Evolutionary conservation across 2,888 invertebrate genomes (phyloP), one percentile per base, ranked within the genome.

Genomic region (Abrostola tripartita): DNA sequence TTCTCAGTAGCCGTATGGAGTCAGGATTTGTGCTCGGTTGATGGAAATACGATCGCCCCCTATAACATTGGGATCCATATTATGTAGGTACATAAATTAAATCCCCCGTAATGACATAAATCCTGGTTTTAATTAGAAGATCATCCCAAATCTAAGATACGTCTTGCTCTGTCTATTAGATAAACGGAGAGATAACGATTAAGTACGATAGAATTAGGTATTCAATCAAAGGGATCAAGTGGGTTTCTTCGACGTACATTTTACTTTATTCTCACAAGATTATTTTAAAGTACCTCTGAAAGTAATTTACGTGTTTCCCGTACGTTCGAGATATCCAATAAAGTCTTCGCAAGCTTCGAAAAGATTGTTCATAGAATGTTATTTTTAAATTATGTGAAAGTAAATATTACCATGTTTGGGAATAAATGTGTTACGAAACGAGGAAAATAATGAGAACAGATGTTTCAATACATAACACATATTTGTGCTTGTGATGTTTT

Each of bases 121-220:
- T 76, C 76, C 62, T 12, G 37, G 68, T 63, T 77, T 81, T 79
- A 82, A 78, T 81, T 76, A 71, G 47, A 71, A 71, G 81, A 81
- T 83, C 72, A 79, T 35, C 57, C 56, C 58, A 65, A 64, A 61
- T 68, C 71, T 37, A n/a, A n/a, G n/a, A n/a, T 41, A 37, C 50
- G 55, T 75, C 68, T 76, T 42, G 44, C 42, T 49, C 47, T 11
- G 35, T 12, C 38, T 38, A 36, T 50, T 62, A 38, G 37, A 41
- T 9, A 49, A 38, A 49, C 44, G 35, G 51, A 60, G 38, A 55
- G 41, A 66, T 65, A 51, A 71, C 57, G 57, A 57, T 57, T 54
- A 61, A 69, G 49, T 24, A 40, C 50, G 44, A 68, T 65, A 51
- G 9, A 14, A 63, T 47, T 62, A 60, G 63, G 52, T 56, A 24